Conservation (phyloP, 1,140 invertebrate species). For the Maniola jurtina region DNA sequence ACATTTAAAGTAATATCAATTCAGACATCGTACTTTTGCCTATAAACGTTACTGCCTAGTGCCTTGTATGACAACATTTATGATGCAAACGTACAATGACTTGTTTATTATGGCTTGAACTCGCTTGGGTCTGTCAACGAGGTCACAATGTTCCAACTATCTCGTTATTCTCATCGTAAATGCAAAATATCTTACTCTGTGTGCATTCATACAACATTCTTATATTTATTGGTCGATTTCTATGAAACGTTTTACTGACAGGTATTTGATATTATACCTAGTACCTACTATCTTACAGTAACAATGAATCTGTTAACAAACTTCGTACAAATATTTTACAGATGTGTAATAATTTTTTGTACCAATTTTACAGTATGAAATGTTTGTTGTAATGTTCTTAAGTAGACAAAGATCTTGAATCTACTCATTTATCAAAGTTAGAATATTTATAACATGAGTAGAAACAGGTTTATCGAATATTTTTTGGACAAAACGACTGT, state of each 20-base stretch:
- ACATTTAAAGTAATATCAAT: background rate
- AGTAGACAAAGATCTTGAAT: too few relatives aligned
- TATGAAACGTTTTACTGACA: background rate
- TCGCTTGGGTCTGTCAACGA: background rate
- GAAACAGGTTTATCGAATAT: too few relatives aligned
- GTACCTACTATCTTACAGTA: background rate
- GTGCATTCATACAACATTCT: background rate
- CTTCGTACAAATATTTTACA: background rate
- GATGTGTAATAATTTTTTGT: too few relatives aligned
- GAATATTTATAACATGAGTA: too few relatives aligned
- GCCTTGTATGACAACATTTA: background rate
- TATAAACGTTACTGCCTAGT: too few relatives aligned
- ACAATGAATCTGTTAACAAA: background rate
- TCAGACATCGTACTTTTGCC: background rate
- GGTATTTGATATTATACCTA: background rate
- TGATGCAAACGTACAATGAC: conserved; percentile 4
- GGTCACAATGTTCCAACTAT: background rate
- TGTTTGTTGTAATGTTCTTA: too few relatives aligned
- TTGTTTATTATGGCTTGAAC: conserved; percentile 1
- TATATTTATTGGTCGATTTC: background rate
- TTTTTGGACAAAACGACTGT: too few relatives aligned
- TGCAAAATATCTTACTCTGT: background rate
- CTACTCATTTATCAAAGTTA: too few relatives aligned
- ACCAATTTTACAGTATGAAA: too few relatives aligned
- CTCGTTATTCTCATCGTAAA: background rate